Conservation (phyloP, 1,140 invertebrate species). For the Panagrolaimus sp. region DNA sequence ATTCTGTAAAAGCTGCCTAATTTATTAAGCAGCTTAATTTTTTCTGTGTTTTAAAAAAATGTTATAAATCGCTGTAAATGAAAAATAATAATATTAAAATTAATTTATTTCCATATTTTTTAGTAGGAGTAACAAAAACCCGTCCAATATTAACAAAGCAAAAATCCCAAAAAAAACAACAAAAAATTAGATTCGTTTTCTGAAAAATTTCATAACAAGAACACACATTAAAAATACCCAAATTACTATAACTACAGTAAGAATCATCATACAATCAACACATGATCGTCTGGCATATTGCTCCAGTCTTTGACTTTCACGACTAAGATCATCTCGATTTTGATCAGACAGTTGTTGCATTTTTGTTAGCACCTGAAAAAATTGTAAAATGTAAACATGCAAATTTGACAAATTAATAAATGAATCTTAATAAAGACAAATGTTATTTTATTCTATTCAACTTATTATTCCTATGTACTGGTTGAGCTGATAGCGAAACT, state of each 20-base stretch:
- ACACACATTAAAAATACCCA: conserved; percentile 53
- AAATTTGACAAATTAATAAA: too few species aligned
- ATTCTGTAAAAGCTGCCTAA: too few species aligned
- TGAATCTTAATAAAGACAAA: too few species aligned
- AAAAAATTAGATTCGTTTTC: conserved; percentile 28
- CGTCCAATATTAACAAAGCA: neutral
- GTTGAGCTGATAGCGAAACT: neutral
- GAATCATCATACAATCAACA: conserved; percentile 49
- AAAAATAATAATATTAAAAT: too few species aligned
- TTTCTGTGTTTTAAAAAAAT: too few species aligned
- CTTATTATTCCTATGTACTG: neutral
- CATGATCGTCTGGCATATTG: conserved; percentile 55
- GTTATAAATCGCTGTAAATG: too few species aligned
- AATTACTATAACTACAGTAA: conserved; percentile 46
- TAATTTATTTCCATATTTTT: too few species aligned
- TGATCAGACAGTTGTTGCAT: conserved; percentile 41
- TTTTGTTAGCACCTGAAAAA: conserved; percentile 28
- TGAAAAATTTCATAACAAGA: conserved; percentile 53
- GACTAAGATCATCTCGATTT: conserved; percentile 38
- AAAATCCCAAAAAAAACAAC: neutral
- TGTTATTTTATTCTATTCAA: neutral
- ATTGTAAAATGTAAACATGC: too few species aligned
- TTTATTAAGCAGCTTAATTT: too few species aligned
- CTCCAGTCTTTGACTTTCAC: conserved; percentile 41
- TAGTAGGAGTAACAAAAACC: too few species aligned